Evolutionary conservation across 2,113 vertebrate species (phyloP).

Genomic region (Chascanopsetta lugubris): DNA sequence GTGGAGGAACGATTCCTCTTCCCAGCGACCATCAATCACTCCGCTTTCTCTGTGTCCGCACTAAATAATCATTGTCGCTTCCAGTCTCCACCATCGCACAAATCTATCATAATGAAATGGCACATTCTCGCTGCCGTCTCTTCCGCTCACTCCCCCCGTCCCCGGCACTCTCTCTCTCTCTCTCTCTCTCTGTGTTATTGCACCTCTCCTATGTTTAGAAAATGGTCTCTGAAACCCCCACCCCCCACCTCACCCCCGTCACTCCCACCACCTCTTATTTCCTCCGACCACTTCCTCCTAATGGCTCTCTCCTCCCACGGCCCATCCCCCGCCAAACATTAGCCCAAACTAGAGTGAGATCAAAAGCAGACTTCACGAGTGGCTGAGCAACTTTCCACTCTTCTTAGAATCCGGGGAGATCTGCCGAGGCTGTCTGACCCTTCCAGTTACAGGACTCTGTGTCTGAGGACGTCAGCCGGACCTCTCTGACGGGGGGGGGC

Average conservation of each 20-base stretch:
- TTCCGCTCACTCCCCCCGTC: constrained; percentile 25
- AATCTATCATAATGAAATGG: constrained; percentile 49
- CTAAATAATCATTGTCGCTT: constrained; percentile 48
- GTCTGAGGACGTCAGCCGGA: constrained; percentile 79
- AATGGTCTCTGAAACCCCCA: constrained; percentile 71
- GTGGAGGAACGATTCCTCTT: constrained; percentile 32
- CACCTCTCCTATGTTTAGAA: constrained; percentile 66
- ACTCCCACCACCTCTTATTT: constrained; percentile 69
- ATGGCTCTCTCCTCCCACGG: constrained; percentile 60
- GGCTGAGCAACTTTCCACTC: constrained; percentile 69
- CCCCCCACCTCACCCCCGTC: constrained; percentile 57
- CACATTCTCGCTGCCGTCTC: constrained; percentile 48
- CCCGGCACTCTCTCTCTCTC: constrained; percentile 19
- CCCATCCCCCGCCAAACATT: constrained; percentile 68
- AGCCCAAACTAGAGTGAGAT: constrained; percentile 73
- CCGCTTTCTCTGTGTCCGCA: constrained; percentile 22
- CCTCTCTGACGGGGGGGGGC: constrained; percentile 77
- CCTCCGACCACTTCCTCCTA: constrained; percentile 74
- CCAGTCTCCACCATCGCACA: constrained; percentile 26
- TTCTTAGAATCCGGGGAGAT: constrained; percentile 77
- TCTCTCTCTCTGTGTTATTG: constrained; percentile 54
- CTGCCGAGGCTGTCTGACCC: constrained; percentile 81
- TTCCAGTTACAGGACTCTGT: constrained; percentile 77
- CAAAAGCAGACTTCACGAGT: constrained; percentile 70
- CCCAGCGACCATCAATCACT: constrained; percentile 46